These are phyloP conservation scores for Cyanoliseus patagonus DNA, from an alignment of 2,113 vertebrate genomes.

Conservation along the genomic window DNA sequence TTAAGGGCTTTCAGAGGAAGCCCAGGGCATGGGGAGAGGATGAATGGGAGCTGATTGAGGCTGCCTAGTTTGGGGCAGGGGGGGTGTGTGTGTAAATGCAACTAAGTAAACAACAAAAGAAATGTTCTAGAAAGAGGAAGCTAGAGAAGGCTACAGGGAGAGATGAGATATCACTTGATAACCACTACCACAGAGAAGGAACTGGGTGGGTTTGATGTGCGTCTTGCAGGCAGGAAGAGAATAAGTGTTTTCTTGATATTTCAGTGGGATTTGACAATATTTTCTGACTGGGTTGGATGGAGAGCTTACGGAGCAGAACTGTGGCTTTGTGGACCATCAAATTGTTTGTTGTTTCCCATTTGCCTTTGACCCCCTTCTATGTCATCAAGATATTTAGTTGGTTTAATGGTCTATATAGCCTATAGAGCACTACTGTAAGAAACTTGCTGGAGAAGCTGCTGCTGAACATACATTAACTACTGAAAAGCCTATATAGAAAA, in stretches of 20 bases:
- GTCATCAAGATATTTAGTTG: not conserved
- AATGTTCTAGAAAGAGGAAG: not conserved
- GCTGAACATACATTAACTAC: not conserved
- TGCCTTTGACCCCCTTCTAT: not conserved
- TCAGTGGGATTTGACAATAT: constrained; percentile 7
- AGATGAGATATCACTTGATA: not conserved
- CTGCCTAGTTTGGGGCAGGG: no score
- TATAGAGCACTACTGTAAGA: not conserved
- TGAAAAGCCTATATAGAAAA: not conserved
- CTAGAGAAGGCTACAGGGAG: not conserved
- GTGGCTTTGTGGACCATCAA: not conserved
- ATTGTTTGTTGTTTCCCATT: not conserved
- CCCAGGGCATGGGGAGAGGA: no score
- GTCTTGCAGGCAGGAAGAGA: not conserved
- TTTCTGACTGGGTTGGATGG: not conserved
- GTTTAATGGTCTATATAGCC: not conserved
- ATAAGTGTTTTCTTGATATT: not conserved
- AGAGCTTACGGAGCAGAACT: not conserved
- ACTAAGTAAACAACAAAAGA: not conserved
- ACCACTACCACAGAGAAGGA: not conserved
- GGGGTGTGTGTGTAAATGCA: not conserved
- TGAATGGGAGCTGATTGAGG: no score
- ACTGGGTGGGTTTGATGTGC: not conserved
- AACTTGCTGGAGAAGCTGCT: not conserved
- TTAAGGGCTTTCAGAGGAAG: no score